phyloP scores from a whole-genome alignment of 2,113 vertebrate species.

The Engystomops pustulosus region DNA sequence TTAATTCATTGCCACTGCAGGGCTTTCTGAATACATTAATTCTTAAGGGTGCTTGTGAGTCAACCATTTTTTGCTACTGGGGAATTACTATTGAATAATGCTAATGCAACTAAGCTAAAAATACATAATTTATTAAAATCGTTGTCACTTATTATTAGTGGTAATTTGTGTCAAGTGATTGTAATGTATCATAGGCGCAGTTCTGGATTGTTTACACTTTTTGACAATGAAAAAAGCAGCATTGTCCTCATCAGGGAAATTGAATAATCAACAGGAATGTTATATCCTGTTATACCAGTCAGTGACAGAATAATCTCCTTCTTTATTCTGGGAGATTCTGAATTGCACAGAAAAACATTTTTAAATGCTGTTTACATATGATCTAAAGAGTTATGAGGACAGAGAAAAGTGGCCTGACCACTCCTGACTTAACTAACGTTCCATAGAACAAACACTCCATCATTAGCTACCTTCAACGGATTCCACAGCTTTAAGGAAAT shows the following conservation, averaged over 20 bases:
- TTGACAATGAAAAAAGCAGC: background rate
- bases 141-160: slow-evolving; percentile 21
- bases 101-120: slow-evolving; percentile 12
- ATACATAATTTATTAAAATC: slow-evolving; percentile 43
- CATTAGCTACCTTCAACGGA: too few relatives aligned
- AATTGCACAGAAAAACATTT: too few relatives aligned
- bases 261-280: background rate
- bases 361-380: too few relatives aligned
- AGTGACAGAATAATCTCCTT: too few relatives aligned
- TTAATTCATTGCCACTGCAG: slow-evolving; percentile 30
- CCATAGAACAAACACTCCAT: too few relatives aligned
- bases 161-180: slow-evolving; percentile 15
- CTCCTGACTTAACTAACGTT: too few relatives aligned
- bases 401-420: too few relatives aligned
- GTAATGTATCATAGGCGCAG: background rate
- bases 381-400: too few relatives aligned
- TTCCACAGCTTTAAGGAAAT: too few relatives aligned
- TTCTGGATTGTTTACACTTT: background rate
- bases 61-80: slow-evolving; percentile 29
- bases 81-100: slow-evolving; percentile 29
- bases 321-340: too few relatives aligned
- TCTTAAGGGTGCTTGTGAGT: slow-evolving; percentile 43
- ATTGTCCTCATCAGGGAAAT: background rate
- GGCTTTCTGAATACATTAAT: slow-evolving; percentile 53
- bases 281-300: too few relatives aligned